phyloP scores from a whole-genome alignment of 2,888 invertebrate species.

The Phragmatobia fuliginosa region DNA sequence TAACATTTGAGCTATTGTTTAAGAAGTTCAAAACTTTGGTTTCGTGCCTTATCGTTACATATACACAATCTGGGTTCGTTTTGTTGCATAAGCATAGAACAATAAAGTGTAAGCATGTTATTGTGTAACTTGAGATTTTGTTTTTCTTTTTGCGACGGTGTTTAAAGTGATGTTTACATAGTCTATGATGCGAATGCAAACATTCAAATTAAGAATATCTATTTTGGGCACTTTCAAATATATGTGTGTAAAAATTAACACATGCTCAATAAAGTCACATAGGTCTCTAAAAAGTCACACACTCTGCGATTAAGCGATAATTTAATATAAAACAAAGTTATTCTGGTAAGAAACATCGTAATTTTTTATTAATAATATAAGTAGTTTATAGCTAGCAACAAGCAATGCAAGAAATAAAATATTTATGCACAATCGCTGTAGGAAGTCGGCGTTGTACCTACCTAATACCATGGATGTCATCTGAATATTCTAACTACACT shows the following conservation, averaged over 20 bases:
- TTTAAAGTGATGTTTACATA: background rate
- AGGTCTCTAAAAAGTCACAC: background rate
- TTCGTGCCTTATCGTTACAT: conserved; percentile 49
- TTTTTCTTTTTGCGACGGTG: conserved; percentile 32
- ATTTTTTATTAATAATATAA: background rate
- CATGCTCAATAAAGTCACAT: background rate
- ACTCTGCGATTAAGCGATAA: conserved; percentile 4
- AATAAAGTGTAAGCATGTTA: conserved; percentile 42
- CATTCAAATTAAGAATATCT: conserved; percentile 12
- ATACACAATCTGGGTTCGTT: conserved; percentile 33
- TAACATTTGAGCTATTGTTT: conserved; percentile 21
- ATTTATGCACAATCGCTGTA: background rate
- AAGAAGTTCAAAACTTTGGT: conserved; percentile 18
- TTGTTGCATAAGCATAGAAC: conserved; percentile 46
- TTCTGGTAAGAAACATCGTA: background rate
- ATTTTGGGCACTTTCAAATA: conserved; percentile 1
- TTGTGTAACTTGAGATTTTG: conserved; percentile 40
- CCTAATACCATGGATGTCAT: background rate
- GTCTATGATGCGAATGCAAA: conserved; percentile 4
- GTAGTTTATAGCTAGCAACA: background rate
- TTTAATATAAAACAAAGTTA: conserved; percentile 8
- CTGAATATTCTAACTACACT: background rate
- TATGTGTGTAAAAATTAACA: conserved; percentile 5
- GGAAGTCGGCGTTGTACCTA: background rate
- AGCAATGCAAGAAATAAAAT: background rate